These are phyloP conservation scores for Ia io DNA, from an alignment of 2,113 vertebrate genomes.

Conservation along the genomic window DNA sequence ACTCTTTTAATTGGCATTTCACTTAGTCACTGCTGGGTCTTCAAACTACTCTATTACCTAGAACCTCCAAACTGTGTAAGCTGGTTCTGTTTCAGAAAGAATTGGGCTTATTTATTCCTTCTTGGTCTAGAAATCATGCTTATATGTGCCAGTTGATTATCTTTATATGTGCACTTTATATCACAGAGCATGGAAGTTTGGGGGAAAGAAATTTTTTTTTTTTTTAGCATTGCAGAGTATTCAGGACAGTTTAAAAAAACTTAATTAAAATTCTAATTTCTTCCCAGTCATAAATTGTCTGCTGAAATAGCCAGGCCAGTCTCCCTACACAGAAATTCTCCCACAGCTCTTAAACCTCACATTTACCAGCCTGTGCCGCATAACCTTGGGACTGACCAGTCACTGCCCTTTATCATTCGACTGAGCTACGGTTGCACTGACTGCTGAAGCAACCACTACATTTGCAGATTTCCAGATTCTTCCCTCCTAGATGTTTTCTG, in stretches of 20 bases:
- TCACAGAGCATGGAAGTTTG: neutral
- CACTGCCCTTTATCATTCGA: too few relatives aligned
- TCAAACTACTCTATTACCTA: neutral
- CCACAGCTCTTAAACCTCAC: neutral
- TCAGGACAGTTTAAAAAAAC: neutral
- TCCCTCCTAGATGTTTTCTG: neutral
- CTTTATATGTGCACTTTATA: neutral
- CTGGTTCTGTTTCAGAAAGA: neutral
- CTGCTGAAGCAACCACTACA: neutral
- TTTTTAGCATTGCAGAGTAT: neutral
- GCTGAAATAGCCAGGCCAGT: neutral
- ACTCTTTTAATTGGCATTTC: neutral
- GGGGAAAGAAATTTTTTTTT: neutral
- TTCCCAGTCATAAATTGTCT: neutral
- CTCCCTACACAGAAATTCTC: neutral
- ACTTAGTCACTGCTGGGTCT: neutral
- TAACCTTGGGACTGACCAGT: neutral
- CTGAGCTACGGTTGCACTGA: neutral
- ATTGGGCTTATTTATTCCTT: neutral
- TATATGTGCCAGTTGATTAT: neutral
- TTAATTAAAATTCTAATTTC: constrained; percentile 8
- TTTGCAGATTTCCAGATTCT: neutral
- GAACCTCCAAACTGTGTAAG: neutral
- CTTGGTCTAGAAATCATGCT: neutral
- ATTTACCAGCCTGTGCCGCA: neutral